These are phyloP conservation scores for Nipponia nippon DNA, from an alignment of 2,113 vertebrate species.

Conservation along the genomic window DNA sequence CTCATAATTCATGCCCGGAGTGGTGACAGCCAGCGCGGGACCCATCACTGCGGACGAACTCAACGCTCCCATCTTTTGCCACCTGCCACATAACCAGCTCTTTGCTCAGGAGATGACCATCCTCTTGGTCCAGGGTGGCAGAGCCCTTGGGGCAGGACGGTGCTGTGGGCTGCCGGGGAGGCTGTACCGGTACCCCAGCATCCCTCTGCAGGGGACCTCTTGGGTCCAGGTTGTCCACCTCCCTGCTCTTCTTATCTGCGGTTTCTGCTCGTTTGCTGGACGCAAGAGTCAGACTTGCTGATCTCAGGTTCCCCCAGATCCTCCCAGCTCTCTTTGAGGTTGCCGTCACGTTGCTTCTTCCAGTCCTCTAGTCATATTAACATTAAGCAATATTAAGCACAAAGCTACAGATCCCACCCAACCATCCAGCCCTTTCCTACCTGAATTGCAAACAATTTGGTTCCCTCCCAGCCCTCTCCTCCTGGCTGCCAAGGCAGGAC, in stretches of 20 bases:
- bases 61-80: background rate
- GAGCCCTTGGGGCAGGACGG: too few relatives aligned
- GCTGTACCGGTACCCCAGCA: background rate
- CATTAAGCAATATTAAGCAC: background rate
- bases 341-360: background rate
- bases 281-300: background rate
- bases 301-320: background rate
- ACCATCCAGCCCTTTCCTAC: background rate
- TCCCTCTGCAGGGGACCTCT: too few relatives aligned
- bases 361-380: background rate
- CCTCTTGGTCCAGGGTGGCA: background rate
- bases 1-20: accelerated
- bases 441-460: accelerated
- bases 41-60: background rate
- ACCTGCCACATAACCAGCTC: background rate
- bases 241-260: background rate
- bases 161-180: background rate
- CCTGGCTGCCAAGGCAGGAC: background rate
- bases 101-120: background rate
- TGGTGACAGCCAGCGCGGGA: background rate
- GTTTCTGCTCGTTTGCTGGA: background rate
- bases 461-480: background rate
- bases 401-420: background rate
- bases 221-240: background rate
- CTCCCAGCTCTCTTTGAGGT: background rate